Evolutionary conservation across 2,888 invertebrate genomes (phyloP).

Genomic region (Sinodicranocentrus sp.): DNA sequence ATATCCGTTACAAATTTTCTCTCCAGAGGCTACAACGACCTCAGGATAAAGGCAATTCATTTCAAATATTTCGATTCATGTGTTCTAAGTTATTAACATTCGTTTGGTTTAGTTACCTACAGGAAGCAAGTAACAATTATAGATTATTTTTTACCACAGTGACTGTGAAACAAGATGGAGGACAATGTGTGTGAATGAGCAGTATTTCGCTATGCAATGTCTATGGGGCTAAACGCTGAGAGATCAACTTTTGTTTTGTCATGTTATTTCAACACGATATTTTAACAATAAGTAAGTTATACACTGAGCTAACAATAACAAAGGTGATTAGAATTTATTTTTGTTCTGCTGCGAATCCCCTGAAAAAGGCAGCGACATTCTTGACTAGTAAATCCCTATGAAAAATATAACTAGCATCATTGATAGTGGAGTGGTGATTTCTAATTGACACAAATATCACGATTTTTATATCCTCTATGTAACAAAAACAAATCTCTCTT

Average conservation of each 20-base stretch:
- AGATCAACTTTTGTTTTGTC: constrained; percentile 13
- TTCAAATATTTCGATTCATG: too few relatives aligned
- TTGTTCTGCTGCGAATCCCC: constrained; percentile 17
- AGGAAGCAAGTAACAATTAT: too few relatives aligned
- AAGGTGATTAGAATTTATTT: constrained; percentile 18
- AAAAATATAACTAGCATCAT: constrained; percentile 58
- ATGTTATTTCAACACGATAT: background rate
- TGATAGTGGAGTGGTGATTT: constrained; percentile 53
- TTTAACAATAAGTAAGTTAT: constrained; percentile 6
- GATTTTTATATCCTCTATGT: background rate
- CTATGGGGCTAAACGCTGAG: constrained; percentile 10
- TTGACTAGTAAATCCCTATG: constrained; percentile 58
- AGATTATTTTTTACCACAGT: too few relatives aligned
- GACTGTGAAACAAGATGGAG: too few relatives aligned
- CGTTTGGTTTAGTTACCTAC: too few relatives aligned
- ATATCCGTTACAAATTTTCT: too few relatives aligned
- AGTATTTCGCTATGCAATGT: too few relatives aligned
- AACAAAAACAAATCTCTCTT: too few relatives aligned
- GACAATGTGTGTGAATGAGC: too few relatives aligned
- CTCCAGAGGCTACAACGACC: too few relatives aligned
- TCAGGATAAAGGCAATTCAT: too few relatives aligned
- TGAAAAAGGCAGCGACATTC: constrained; percentile 11
- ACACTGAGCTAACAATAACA: constrained; percentile 11
- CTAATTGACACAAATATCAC: constrained; percentile 16
- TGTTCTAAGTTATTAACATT: too few relatives aligned